These are phyloP conservation scores for Syngnathus rostellatus DNA, from an alignment of 2,797 vertebrate genomes.

Conservation along the genomic window DNA sequence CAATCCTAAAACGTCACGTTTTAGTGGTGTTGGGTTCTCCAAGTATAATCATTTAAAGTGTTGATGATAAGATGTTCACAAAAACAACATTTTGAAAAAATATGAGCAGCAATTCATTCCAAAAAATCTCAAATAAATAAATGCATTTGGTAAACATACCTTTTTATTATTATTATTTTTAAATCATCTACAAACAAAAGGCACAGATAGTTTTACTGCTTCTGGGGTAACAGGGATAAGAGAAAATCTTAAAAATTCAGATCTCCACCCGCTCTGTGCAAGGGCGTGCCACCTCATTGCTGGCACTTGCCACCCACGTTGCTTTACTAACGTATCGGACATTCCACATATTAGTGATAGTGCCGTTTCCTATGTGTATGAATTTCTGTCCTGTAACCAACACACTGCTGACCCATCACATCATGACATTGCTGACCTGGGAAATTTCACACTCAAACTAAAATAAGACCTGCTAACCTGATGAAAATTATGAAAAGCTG, in stretches of 20 bases:
- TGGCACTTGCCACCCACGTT: slow-evolving; percentile 39
- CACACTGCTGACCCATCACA: slow-evolving; percentile 41
- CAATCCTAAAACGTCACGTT: neutral
- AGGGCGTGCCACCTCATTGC: slow-evolving; percentile 16
- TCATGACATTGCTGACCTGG: slow-evolving; percentile 20
- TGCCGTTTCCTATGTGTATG: slow-evolving; percentile 12
- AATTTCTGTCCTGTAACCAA: slow-evolving; percentile 30
- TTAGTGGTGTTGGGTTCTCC: neutral
- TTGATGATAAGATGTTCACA: neutral
- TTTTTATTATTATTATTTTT: too few species aligned
- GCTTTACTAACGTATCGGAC: slow-evolving; percentile 12
- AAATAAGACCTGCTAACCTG: neutral
- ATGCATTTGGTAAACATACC: too few species aligned
- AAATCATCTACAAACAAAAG: neutral
- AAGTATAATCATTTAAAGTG: neutral
- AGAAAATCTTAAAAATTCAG: slow-evolving; percentile 6
- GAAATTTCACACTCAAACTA: neutral
- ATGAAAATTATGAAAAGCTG: neutral
- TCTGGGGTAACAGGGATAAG: slow-evolving; percentile 8
- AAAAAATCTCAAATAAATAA: neutral
- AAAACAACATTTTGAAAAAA: neutral
- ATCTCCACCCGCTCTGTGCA: slow-evolving; percentile 17
- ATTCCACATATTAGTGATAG: slow-evolving; percentile 9
- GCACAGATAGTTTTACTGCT: neutral
- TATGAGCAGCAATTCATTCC: too few species aligned